Evolutionary conservation across 2,888 invertebrate genomes (phyloP), one percentile per base, ranked within the genome.

Genomic region (Xestia rhomboidea): DNA sequence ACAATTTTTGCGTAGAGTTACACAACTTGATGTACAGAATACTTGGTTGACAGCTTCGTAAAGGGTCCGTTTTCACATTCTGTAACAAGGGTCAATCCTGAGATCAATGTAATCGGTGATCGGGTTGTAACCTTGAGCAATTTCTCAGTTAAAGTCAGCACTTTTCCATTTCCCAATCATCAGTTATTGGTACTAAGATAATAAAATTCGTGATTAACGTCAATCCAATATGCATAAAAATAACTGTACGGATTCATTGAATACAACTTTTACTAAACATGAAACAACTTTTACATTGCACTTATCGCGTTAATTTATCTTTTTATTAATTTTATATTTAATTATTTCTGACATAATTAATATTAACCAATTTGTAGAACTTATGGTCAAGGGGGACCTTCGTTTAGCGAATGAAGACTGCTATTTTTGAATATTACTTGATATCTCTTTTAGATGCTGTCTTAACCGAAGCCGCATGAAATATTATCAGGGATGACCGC

Each of bases 251-350:
- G 38, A 64, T 57, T 41, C 27, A 60, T 54, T 82, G 57, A 51
- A 27, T 64, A 73, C 81, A 83, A 81, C 81, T 81, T 83, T 81
- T 81, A 81, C 81, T 72, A 24, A 54, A 49, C 27, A 60, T 51
- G 24, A 68, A 81, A 77, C 81, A 81, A 81, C 81, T 81, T 81
- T 82, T 81, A 72, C 72, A 72, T 51, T 30, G 30, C 15, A 60
- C 41, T 76, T 68, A 76, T 76, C 82, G 30, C 13, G 24, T 38
- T 30, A 21, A 76, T 75, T 73, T 57, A 68, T 81, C 64, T 64
- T 81, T 46, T 60, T 27, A 68, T 69, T 68, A 30, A 44, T 30
- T 21, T 27, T 38, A 24, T 0, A 24, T 62, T 46, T 30, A 62
- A 49, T 27, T 60, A 72, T 34, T 60, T 76, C 21, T 76, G 57